Evolutionary conservation across 2,888 invertebrate genomes (phyloP), one percentile per base, ranked within the genome.

Genomic region (Drosophila kuntzei): DNA sequence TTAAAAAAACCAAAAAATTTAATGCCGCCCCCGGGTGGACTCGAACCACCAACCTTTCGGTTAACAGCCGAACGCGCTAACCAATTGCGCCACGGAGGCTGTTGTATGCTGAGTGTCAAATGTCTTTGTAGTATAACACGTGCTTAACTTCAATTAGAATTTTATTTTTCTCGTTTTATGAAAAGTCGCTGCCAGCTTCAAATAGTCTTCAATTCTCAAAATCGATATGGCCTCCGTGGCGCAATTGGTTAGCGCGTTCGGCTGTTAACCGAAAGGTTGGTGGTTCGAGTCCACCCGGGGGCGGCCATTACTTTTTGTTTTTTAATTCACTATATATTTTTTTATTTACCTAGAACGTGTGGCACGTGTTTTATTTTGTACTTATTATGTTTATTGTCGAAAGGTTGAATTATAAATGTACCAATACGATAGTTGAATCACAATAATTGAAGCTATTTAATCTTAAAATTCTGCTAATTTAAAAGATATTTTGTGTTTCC

Each of bases 231-330:
- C 92, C 92, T 92, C 91, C 96, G 97, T 97, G 97, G 97, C 97
- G 97, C 97, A 97, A 97, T 96, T 91, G 97, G 97, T 94, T 97
- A 97, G 97, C 97, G 97, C 97, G 97, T 97, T 97, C 97, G 97
- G 97, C 97, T 97, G 97, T 97, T 97, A 97, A 97, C 97, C 97
- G 97, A 97, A 97, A 97, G 97, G 97, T 97, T 97, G 97, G 97
- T 97, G 97, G 97, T 97, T 97, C 97, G 95, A 97, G 96, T 95
- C 97, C 97, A 97, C 97, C 97, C 96, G 96, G 97, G 96, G 96
- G 96, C 96, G 96, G 2, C 1, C 11, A 0, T 0, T 0, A 14
- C 2, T 16, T 46, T 75, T 76, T 64, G 41, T 59, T 62, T 46
- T 34, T 8, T n/a, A n/a, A n/a, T n/a, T n/a, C n/a, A n/a, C n/a